Conservation (phyloP, 2,888 invertebrate genomes). For the Phragmatobia fuliginosa region DNA sequence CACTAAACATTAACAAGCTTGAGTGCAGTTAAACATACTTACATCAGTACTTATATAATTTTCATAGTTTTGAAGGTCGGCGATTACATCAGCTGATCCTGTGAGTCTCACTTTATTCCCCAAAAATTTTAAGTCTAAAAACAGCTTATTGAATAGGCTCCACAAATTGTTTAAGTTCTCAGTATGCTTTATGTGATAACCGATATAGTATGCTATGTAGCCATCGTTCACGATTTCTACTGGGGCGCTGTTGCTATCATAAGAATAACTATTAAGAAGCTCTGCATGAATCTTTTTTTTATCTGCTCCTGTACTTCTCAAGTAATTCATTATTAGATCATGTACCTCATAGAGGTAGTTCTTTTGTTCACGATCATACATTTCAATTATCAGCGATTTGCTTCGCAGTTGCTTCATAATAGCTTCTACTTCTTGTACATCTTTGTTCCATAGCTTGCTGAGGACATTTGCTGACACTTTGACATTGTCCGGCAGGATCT, state of each 20-base stretch:
- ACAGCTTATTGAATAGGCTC: slow-evolving; percentile 87
- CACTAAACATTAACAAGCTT: neutral
- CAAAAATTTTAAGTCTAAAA: slow-evolving; percentile 89
- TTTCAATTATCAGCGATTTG: slow-evolving; percentile 89
- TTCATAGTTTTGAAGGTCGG: slow-evolving; percentile 89
- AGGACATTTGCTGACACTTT: slow-evolving; percentile 88
- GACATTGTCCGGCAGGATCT: slow-evolving; percentile 89
- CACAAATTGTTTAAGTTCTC: slow-evolving; percentile 74
- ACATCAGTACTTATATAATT: slow-evolving; percentile 84
- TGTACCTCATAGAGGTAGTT: slow-evolving; percentile 91
- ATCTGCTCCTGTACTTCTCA: slow-evolving; percentile 80
- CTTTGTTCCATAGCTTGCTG: slow-evolving; percentile 75
- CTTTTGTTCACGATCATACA: slow-evolving; percentile 86
- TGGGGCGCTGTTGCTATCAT: slow-evolving; percentile 79
- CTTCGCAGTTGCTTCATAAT: slow-evolving; percentile 88
- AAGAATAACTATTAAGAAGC: slow-evolving; percentile 87
- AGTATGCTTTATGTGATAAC: slow-evolving; percentile 89
- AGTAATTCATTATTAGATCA: slow-evolving; percentile 88
- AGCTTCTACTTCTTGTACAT: slow-evolving; percentile 83
- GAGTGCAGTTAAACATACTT: slow-evolving; percentile 56
- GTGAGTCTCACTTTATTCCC: slow-evolving; percentile 89
- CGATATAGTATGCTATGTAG: slow-evolving; percentile 91
- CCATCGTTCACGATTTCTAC: slow-evolving; percentile 89
- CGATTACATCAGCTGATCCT: slow-evolving; percentile 89
- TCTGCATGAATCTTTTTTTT: slow-evolving; percentile 84